A percentile compares a stretch with the other conserved stretches of the same genome.
phyloP scores from a whole-genome alignment of 2,113 vertebrate genomes.

The Nannobrachium achirus region DNA sequence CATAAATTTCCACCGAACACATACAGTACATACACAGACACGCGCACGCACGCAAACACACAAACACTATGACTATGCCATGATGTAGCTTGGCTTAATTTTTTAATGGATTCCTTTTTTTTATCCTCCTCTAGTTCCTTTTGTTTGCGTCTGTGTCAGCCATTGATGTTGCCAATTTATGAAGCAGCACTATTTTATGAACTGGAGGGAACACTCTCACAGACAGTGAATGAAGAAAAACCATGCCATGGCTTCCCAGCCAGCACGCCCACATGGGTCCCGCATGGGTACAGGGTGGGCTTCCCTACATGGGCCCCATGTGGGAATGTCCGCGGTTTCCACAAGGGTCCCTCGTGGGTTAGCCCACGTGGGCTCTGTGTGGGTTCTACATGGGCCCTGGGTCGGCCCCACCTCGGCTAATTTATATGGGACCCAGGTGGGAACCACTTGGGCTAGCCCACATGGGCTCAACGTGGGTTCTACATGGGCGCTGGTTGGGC shows the following conservation, averaged over 20 bases:
- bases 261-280: too few relatives aligned
- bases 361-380: too few relatives aligned
- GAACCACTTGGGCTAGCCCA: too few relatives aligned
- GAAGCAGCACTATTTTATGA: slow-evolving; percentile 29
- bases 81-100: slow-evolving; percentile 41
- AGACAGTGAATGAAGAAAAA: slow-evolving; percentile 19
- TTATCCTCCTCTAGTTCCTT: slow-evolving; percentile 26
- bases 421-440: too few relatives aligned
- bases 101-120: slow-evolving; percentile 45
- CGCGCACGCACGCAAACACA: background rate
- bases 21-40: slow-evolving; percentile 12
- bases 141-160: slow-evolving; percentile 34
- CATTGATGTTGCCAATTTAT: slow-evolving; percentile 50
- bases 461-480: too few relatives aligned
- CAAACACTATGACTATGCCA: background rate
- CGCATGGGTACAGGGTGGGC: too few relatives aligned
- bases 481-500: too few relatives aligned
- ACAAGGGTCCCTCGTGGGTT: too few relatives aligned
- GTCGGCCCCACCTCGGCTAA: too few relatives aligned
- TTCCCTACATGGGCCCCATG: too few relatives aligned
- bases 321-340: too few relatives aligned
- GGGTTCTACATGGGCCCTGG: too few relatives aligned
- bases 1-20: slow-evolving; percentile 46
- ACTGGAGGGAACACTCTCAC: slow-evolving; percentile 14
- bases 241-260: slow-evolving; percentile 22